These are phyloP conservation scores for Erebia ligea DNA, from an alignment of 2,888 invertebrate genomes.

Conservation along the genomic window DNA sequence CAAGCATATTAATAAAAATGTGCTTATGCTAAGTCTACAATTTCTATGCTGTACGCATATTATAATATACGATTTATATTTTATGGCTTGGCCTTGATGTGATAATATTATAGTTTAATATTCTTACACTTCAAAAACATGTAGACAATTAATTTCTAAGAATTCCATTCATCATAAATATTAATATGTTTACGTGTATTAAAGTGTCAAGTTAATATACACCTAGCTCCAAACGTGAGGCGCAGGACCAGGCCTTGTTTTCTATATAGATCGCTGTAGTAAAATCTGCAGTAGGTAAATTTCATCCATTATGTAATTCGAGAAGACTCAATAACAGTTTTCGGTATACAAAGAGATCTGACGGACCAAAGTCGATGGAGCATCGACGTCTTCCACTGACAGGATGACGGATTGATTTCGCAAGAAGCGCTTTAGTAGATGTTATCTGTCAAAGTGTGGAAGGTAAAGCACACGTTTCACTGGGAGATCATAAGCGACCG, in stretches of 20 bases:
- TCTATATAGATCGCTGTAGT: slow-evolving; percentile 9
- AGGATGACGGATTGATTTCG: slow-evolving; percentile 55
- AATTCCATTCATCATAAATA: slow-evolving; percentile 28
- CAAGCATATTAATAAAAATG: not conserved
- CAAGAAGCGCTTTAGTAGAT: slow-evolving; percentile 45
- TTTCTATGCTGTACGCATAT: not conserved
- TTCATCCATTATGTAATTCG: slow-evolving; percentile 36
- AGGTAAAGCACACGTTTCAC: slow-evolving; percentile 42
- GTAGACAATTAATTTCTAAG: slow-evolving; percentile 27
- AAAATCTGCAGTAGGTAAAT: slow-evolving; percentile 33
- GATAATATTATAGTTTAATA: not conserved
- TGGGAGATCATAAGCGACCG: slow-evolving; percentile 51
- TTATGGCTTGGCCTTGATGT: too few species aligned
- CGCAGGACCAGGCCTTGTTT: not conserved
- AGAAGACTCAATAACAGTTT: slow-evolving; percentile 26
- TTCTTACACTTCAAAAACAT: slow-evolving; percentile 3
- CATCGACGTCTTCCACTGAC: slow-evolving; percentile 45
- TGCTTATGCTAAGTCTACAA: not conserved
- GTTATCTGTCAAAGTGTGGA: slow-evolving; percentile 46
- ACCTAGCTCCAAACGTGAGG: not conserved
- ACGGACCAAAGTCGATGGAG: slow-evolving; percentile 25
- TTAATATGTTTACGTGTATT: not conserved
- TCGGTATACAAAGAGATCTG: slow-evolving; percentile 23
- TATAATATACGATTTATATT: not conserved
- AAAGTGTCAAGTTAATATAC: not conserved